Base-by-base conservation (phyloP, 2,113 vertebrate genomes). In the Chaetodon auriga region DNA sequence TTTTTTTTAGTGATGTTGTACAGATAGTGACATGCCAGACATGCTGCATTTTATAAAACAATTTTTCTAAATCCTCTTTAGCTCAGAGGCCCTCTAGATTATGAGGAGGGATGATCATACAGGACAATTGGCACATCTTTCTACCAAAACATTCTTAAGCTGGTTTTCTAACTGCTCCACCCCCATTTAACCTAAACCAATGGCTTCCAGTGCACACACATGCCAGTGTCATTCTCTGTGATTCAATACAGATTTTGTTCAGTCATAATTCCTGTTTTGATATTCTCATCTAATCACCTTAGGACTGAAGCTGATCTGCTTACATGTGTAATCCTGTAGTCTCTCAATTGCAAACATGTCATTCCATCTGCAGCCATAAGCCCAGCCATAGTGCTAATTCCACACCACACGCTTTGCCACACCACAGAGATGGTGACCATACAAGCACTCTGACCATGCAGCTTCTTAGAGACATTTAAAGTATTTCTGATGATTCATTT, bases 271-370 rank as follows among this genome's bases (percentile, higher is more conserved):
- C 83, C 80, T 69, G 61, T 81, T 90, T 88, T 87, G 75, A 86
- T 86, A 87, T 86, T 85, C 89, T 85, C 81, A 84, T 91, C 92
- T 93, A 95, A 94, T 93, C 91, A 94, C 89, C 57, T 94, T 92
- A 93, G 82, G 65, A 68, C 62, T 68, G 66, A 75, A 75, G 79
- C 87, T 91, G 90, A 95, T 93, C 92, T 90, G 82, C 93, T 94
- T 93, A 94, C 77, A 92, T 45, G 35, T 85, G 88, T 95, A 95
- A 94, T 94, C 93, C 91, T 70, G 68, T 23, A 77, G 70, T 72
- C 79, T 89, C 79, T 92, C 75, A 58, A 55, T 80, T 78, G 83
- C 81, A 78, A 85, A 82, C 65, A 86, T 86, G 82, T 73, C 45
- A 60, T 75, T 86, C 76, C 70, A 82, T 83, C 74, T 89, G 72